Percentiles rank a stretch among this genome's conserved stretches.
Evolutionary conservation across 1,140 invertebrate species (phyloP).

Genomic region (Leguminivora glycinivorella): DNA sequence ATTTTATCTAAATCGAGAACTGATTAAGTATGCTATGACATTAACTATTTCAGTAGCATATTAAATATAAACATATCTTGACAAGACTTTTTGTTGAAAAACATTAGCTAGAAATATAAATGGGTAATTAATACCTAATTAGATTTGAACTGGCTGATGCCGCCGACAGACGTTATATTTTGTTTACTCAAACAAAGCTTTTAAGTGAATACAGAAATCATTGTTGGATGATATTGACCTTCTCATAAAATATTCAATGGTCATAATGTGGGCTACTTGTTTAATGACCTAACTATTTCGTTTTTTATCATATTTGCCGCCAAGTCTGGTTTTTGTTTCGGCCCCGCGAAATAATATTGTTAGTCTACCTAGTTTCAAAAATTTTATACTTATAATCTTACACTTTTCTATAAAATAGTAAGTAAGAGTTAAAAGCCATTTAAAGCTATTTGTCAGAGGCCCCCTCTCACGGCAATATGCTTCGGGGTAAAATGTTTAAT

Average conservation of each 20-base stretch:
- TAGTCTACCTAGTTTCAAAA: neutral
- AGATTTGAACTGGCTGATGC: neutral
- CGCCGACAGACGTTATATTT: neutral
- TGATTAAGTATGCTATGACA: constrained; percentile 28
- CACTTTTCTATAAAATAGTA: constrained; percentile 26
- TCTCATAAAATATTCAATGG: neutral
- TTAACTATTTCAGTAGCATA: constrained; percentile 23
- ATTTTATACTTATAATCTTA: constrained; percentile 17
- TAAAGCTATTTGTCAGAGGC: constrained; percentile 15
- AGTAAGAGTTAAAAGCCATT: constrained; percentile 4
- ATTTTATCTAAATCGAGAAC: constrained; percentile 23
- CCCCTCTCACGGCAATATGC: constrained; percentile 22
- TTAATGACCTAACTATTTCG: neutral
- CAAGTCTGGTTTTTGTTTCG: neutral
- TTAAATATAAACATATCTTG: constrained; percentile 23
- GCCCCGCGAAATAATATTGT: neutral
- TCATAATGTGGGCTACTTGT: neutral
- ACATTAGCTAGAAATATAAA: constrained; percentile 19
- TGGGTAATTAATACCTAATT: neutral
- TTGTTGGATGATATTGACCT: too few relatives aligned
- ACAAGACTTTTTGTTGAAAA: constrained; percentile 24
- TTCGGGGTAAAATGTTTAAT: constrained; percentile 36
- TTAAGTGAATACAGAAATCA: neutral
- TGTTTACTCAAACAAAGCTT: neutral
- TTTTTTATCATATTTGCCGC: neutral